These are phyloP conservation scores for Lophochroa leadbeateri DNA, from an alignment of 2,113 vertebrate genomes.

Conservation along the genomic window DNA sequence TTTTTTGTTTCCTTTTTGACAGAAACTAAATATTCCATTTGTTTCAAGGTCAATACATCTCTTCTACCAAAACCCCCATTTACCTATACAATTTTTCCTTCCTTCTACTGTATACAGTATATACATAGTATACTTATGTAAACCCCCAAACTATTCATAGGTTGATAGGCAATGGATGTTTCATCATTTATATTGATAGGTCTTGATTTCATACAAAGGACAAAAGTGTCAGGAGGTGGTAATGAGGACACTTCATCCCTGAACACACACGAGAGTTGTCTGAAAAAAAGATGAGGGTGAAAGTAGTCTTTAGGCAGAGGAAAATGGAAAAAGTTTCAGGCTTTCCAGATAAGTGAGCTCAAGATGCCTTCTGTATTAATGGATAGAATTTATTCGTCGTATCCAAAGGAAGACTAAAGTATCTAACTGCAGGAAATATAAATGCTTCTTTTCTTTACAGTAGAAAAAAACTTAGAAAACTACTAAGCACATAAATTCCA, in stretches of 20 bases:
- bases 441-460: background rate
- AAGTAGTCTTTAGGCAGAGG: background rate
- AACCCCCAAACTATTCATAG: background rate
- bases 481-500: background rate
- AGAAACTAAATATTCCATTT: background rate
- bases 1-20: background rate
- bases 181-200: background rate
- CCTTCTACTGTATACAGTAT: background rate
- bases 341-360: background rate
- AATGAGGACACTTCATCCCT: background rate
- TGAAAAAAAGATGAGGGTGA: background rate
- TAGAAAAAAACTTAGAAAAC: background rate
- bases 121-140: background rate
- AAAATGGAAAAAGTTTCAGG: background rate
- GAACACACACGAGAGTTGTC: accelerated
- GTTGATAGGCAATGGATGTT: background rate
- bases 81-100: background rate
- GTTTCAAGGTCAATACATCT: background rate
- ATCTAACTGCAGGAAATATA: background rate
- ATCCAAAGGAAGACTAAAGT: background rate
- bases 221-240: background rate
- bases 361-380: background rate
- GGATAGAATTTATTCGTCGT: background rate
- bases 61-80: background rate
- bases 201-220: background rate